A percentile compares a stretch with the other conserved stretches of the same genome.
Evolutionary conservation across 1,140 invertebrate genomes (phyloP).

Genomic region (Globodera rostochiensis): DNA sequence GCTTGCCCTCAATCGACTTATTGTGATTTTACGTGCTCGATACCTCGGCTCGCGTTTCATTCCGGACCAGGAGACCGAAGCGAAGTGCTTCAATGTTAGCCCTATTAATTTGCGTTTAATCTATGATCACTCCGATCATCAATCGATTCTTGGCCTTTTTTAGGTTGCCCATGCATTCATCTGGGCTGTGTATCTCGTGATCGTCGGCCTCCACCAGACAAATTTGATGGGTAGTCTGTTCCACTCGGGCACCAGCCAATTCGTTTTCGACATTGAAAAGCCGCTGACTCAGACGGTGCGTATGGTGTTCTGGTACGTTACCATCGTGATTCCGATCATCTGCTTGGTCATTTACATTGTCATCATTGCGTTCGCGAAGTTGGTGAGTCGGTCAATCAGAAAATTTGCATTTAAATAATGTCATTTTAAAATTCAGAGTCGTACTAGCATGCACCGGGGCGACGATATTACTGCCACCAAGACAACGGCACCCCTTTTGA

Average conservation of each 20-base stretch:
- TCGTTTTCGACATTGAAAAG: constrained; percentile 10
- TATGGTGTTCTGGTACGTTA: background rate
- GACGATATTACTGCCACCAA: background rate
- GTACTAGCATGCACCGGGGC: background rate
- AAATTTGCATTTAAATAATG: background rate
- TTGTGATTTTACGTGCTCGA: constrained; percentile 8
- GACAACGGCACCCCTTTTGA: constrained; percentile 4
- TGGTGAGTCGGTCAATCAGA: background rate
- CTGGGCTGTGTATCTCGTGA: background rate
- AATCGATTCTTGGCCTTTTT: background rate
- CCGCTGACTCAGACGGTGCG: background rate
- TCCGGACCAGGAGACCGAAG: constrained; percentile 6
- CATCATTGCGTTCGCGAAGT: background rate
- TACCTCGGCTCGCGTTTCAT: constrained; percentile 5
- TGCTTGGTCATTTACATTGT: constrained; percentile 7
- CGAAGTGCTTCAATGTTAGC: background rate
- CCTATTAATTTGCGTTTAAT: background rate
- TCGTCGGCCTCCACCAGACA: background rate
- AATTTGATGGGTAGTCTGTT: background rate
- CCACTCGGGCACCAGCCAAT: background rate
- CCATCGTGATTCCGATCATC: background rate
- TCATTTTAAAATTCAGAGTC: background rate
- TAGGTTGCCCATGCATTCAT: background rate
- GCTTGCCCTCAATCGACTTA: constrained; percentile 5
- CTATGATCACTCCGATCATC: background rate